Conservation (phyloP, 2,888 invertebrate species). For the Sesia apiformis region DNA sequence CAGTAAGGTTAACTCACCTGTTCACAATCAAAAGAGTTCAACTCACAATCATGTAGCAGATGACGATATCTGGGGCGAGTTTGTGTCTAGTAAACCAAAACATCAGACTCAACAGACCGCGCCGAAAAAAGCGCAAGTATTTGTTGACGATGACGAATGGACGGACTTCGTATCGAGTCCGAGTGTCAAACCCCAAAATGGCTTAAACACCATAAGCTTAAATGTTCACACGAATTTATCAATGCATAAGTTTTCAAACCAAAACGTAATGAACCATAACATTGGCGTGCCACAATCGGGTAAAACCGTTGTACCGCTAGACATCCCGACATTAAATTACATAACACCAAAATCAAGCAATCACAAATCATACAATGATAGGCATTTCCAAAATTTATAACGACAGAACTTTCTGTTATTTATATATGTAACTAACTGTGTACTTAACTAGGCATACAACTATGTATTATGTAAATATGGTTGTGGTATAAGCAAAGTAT, state of each 20-base stretch:
- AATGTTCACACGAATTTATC: conserved; percentile 62
- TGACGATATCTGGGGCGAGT: conserved; percentile 78
- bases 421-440: conserved; percentile 26
- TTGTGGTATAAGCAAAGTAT: background rate
- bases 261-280: conserved; percentile 22
- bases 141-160: conserved; percentile 65
- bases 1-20: conserved; percentile 50
- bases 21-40: conserved; percentile 31
- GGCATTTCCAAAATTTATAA: conserved; percentile 73
- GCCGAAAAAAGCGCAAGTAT: conserved; percentile 33
- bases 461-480: background rate
- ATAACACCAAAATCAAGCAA: conserved; percentile 58
- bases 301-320: conserved; percentile 37
- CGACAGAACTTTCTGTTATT: conserved; percentile 22
- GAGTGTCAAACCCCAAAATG: conserved; percentile 54
- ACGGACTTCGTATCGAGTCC: conserved; percentile 67
- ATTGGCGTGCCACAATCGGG: background rate
- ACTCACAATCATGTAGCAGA: conserved; percentile 37
- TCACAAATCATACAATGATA: conserved; percentile 47
- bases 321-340: conserved; percentile 61
- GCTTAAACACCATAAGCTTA: conserved; percentile 62
- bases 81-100: conserved; percentile 68
- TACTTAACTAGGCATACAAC: conserved; percentile 36
- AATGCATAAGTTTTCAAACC: conserved; percentile 38
- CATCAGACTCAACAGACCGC: conserved; percentile 21